Base-by-base conservation (phyloP, 1,140 invertebrate species). In the Rhopalosiphum padi region DNA sequence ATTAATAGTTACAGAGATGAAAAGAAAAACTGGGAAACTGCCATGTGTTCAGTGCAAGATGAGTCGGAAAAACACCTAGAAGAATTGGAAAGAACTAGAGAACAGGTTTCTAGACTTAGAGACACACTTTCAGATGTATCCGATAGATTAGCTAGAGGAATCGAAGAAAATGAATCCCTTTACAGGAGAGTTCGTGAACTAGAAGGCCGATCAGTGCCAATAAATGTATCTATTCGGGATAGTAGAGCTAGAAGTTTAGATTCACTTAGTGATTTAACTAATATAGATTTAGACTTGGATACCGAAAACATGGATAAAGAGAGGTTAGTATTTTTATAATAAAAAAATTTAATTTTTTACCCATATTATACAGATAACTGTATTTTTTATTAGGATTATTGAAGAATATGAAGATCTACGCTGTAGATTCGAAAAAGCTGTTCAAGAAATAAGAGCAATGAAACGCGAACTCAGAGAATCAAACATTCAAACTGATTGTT, bases 391-490 rank as follows among this genome's bases (percentile, higher is more conserved):
- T 94, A 97, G 97, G 94, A 95, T 98, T 30, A 97, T 97, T 94
- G 97, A 98, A 95, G 97, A 98, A 95, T 98, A 97, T 94, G 96
- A 97, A 23, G 97, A 98, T 94, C 95, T 98, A 91, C 96, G 97
- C 86, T 96, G 96, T 55, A 96, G 97, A 90, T 98, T 98, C 95
- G 97, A 98, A 95, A 98, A 97, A 95, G 97, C 97, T 0, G 96
- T 98, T 1, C 96, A 97, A 93, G 98, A 98, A 95, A 98, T 98
- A 35, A 96, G 97, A 94, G 96, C 97, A 8, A 97, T 98, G 96
- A 98, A 98, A 94, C 96, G 97, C 37, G 97, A 98, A 94, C 95
- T 98, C 1, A 96, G 97, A n/a, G 97, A 97, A 94, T 97, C 97
- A 8, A 97, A 98, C 94, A 96, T 96, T 37, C 96, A 97, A 94